phyloP scores from a whole-genome alignment of 1,140 invertebrate genomes.

The Magallana angulata region DNA sequence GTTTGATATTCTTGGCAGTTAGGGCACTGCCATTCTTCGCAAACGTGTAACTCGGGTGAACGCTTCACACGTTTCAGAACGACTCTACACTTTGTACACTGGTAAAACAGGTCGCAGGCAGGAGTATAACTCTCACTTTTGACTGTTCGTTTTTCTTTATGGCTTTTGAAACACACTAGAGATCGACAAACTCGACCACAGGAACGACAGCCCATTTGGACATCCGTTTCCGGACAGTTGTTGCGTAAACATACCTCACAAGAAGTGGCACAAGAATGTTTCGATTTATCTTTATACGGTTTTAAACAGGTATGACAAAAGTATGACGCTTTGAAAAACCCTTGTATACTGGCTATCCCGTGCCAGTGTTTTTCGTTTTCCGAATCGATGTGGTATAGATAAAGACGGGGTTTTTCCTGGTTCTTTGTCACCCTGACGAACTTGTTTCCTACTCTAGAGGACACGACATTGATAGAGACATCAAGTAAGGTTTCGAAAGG shows the following conservation, averaged over 20 bases:
- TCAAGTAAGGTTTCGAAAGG: constrained; percentile 41
- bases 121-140: neutral
- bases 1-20: constrained; percentile 38
- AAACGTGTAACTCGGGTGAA: constrained; percentile 27
- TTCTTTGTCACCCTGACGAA: constrained; percentile 42
- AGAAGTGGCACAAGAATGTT: constrained; percentile 28
- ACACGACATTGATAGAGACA: constrained; percentile 42
- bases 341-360: constrained; percentile 37
- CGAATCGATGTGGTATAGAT: constrained; percentile 41
- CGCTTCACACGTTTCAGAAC: constrained; percentile 13
- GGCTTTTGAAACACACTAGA: constrained; percentile 16
- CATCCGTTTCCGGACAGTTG: neutral
- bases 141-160: neutral
- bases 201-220: constrained; percentile 6
- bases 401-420: constrained; percentile 32
- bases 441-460: constrained; percentile 47
- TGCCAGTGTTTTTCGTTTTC: constrained; percentile 44
- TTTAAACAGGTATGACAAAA: constrained; percentile 48
- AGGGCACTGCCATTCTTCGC: constrained; percentile 45
- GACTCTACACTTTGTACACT: constrained; percentile 45
- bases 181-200: constrained; percentile 43
- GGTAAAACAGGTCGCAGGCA: constrained; percentile 34
- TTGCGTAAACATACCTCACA: constrained; percentile 38
- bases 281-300: constrained; percentile 40
- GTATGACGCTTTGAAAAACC: constrained; percentile 42